phyloP scores from a whole-genome alignment of 2,888 invertebrate species.

The Synanthedon andrenaeformis region DNA sequence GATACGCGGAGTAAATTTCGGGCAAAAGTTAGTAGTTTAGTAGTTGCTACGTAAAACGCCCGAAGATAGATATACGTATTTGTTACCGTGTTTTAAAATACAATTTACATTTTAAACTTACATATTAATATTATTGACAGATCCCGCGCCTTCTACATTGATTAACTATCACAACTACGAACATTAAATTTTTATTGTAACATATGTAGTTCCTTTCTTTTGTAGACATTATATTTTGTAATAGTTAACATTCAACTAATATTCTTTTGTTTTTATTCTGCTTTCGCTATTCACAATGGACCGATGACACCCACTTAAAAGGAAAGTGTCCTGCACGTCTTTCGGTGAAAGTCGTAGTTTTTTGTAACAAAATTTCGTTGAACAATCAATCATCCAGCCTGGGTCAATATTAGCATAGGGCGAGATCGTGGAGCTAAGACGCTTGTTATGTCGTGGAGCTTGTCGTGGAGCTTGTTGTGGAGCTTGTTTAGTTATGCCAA shows the following conservation, averaged over 20 bases:
- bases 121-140: not conserved
- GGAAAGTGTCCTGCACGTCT: conserved; percentile 30
- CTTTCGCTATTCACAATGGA: conserved; percentile 55
- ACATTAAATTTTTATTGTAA: not conserved
- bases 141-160: not conserved
- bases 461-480: too few species aligned
- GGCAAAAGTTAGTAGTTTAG: too few species aligned
- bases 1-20: too few species aligned
- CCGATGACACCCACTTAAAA: conserved; percentile 40
- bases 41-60: too few species aligned
- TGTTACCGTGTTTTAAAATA: too few species aligned
- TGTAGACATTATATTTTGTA: conserved; percentile 17
- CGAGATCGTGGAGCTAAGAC: conserved; percentile 7
- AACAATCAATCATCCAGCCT: conserved; percentile 12
- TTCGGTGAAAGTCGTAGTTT: conserved; percentile 45
- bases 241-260: conserved; percentile 2
- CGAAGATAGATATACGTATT: too few species aligned
- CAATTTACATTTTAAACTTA: too few species aligned
- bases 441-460: too few species aligned
- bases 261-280: conserved; percentile 46
- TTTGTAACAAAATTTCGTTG: conserved; percentile 34
- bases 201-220: conserved; percentile 6
- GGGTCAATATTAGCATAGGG: conserved; percentile 33
- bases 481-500: too few species aligned
- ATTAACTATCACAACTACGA: not conserved